These are phyloP conservation scores for Psittacula derbiana DNA, from an alignment of 2,797 vertebrate species.

Conservation along the genomic window DNA sequence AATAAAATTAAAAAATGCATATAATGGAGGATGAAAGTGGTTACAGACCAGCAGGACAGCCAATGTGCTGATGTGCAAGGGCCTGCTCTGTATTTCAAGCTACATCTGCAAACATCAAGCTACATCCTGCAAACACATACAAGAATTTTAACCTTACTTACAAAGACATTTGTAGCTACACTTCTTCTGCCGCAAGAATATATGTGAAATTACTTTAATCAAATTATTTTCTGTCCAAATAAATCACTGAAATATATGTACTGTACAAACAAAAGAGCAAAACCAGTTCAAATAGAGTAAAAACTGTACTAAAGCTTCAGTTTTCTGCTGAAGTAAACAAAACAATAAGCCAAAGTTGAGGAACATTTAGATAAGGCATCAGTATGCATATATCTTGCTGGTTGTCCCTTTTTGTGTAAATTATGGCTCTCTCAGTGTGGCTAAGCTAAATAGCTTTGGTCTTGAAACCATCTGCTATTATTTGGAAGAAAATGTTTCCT, in stretches of 20 bases:
- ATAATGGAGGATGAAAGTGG: neutral
- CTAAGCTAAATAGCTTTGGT: neutral
- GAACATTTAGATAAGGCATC: neutral
- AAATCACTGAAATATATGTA: neutral
- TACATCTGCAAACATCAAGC: too few relatives aligned
- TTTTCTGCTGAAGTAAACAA: neutral
- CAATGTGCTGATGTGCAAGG: neutral
- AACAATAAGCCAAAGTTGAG: neutral
- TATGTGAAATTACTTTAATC: neutral
- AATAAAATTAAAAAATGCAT: neutral
- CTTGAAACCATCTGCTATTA: neutral
- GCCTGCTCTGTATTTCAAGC: neutral
- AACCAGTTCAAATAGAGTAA: neutral
- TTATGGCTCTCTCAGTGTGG: neutral
- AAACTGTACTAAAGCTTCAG: neutral
- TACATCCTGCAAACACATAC: neutral
- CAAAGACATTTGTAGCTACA: neutral
- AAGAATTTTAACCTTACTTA: neutral
- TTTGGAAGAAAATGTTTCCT: neutral
- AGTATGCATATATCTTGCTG: neutral
- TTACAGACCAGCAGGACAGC: neutral
- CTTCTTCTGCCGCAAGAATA: neutral
- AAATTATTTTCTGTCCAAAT: neutral
- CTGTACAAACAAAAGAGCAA: neutral
- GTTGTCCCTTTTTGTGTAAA: neutral